Conservation (phyloP, 2,113 vertebrate species). For the Eptesicus fuscus region DNA sequence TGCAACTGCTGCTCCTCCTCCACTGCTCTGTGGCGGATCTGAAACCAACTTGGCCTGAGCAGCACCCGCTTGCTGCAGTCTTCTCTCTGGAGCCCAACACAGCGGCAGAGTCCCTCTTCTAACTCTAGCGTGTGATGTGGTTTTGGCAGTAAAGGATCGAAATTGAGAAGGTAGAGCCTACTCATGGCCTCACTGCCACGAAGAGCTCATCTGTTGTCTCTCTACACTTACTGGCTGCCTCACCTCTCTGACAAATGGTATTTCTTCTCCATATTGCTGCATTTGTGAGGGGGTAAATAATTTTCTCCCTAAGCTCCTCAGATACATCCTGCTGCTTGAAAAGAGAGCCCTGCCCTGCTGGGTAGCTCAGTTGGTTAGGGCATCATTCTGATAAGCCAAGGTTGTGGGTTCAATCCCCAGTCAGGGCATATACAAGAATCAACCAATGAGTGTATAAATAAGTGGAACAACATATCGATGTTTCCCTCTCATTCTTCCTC, state of each 20-base stretch:
- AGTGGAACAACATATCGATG: not conserved
- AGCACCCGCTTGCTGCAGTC: not conserved
- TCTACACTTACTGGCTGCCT: not conserved
- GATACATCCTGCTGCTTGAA: not conserved
- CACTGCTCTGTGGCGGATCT: not conserved
- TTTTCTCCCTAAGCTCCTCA: not conserved
- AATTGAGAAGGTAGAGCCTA: not conserved
- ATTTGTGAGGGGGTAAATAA: not conserved
- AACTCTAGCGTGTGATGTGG: not conserved
- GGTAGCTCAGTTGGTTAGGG: not conserved
- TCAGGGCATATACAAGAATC: not conserved
- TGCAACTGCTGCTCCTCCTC: not conserved
- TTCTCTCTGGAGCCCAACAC: not conserved
- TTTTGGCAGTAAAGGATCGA: not conserved
- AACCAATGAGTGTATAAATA: not conserved
- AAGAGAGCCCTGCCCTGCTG: not conserved
- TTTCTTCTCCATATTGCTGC: slow-evolving; percentile 8
- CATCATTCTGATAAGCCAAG: not conserved
- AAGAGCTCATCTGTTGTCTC: not conserved
- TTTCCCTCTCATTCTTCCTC: not conserved
- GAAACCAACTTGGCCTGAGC: not conserved
- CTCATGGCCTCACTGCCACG: not conserved
- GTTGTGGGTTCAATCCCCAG: not conserved
- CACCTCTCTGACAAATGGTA: not conserved
- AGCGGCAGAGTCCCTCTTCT: not conserved